These are phyloP conservation scores for Lingula anatina DNA, from an alignment of 2,888 invertebrate species.

Conservation along the genomic window DNA sequence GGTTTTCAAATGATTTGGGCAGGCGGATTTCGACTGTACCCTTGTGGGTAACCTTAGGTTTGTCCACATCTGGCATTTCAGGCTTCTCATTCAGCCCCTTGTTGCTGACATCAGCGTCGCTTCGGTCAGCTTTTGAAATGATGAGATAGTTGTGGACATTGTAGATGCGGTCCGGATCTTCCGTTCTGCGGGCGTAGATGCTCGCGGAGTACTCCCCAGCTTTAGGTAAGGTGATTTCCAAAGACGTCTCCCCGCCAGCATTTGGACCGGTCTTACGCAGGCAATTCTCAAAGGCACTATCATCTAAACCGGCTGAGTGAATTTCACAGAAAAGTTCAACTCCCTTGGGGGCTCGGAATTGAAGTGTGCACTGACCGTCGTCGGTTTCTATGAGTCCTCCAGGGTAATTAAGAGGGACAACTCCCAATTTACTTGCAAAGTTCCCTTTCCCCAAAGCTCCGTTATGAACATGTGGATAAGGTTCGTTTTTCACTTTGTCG, in stretches of 20 bases:
- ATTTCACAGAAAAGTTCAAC: constrained; percentile 39
- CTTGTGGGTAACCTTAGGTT: not conserved
- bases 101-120: too few relatives aligned
- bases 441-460: constrained; percentile 24
- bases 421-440: constrained; percentile 24
- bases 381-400: constrained; percentile 23
- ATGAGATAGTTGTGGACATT: constrained; percentile 36
- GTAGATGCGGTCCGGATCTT: constrained; percentile 22
- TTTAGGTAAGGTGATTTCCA: constrained; percentile 20
- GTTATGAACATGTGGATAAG: constrained; percentile 38
- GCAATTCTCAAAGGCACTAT: constrained; percentile 21
- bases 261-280: constrained; percentile 21
- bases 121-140: too few relatives aligned
- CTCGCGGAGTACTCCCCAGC: constrained; percentile 42
- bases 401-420: constrained; percentile 28
- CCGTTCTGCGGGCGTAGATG: constrained; percentile 34
- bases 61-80: too few relatives aligned
- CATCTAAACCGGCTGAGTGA: constrained; percentile 29
- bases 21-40: constrained; percentile 16
- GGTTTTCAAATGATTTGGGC: constrained; percentile 29
- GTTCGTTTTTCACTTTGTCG: constrained; percentile 20
- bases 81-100: too few relatives aligned
- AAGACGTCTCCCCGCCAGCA: constrained; percentile 30
- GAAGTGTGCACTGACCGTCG: constrained; percentile 23
- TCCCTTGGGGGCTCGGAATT: constrained; percentile 27